Evolutionary conservation across 64 coral and sea anemone genomes (phyloP).

Genomic region (Exaiptasia diaphana): DNA sequence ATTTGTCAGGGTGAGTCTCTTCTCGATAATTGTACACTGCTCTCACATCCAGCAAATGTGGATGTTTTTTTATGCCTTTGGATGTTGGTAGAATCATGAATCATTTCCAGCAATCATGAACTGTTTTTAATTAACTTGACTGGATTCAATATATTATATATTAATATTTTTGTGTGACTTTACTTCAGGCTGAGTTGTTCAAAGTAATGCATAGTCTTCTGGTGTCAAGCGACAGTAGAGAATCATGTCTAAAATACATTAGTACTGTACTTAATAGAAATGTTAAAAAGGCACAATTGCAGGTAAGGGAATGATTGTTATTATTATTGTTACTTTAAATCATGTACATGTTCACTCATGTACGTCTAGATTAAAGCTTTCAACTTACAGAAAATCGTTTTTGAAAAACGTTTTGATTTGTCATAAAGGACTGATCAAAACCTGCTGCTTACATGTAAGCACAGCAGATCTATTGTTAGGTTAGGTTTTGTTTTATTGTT

Average conservation of each 20-base stretch:
- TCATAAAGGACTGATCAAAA: no score
- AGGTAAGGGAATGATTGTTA: slow-evolving; percentile 50
- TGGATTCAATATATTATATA: neutral
- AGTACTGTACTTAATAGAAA: slow-evolving; percentile 78
- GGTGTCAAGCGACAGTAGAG: slow-evolving; percentile 80
- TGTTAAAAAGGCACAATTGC: slow-evolving; percentile 75
- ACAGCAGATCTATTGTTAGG: no score
- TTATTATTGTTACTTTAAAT: neutral
- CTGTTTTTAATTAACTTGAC: neutral
- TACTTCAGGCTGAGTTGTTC: slow-evolving; percentile 71
- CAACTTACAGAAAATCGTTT: no score
- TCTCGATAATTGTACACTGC: no score
- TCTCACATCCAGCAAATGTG: no score
- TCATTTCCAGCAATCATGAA: neutral
- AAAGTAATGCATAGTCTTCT: slow-evolving; percentile 85
- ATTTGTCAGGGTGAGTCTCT: slow-evolving; percentile 71
- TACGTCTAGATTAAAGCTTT: no score
- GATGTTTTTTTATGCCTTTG: no score
- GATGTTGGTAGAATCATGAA: neutral
- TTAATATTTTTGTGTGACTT: neutral
- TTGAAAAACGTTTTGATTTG: no score
- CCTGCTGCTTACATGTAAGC: no score
- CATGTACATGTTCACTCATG: neutral
- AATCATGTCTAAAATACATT: slow-evolving; percentile 75
- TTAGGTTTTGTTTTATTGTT: no score